Base-by-base conservation (phyloP, 2,113 vertebrate genomes). In the Carollia perspicillata region DNA sequence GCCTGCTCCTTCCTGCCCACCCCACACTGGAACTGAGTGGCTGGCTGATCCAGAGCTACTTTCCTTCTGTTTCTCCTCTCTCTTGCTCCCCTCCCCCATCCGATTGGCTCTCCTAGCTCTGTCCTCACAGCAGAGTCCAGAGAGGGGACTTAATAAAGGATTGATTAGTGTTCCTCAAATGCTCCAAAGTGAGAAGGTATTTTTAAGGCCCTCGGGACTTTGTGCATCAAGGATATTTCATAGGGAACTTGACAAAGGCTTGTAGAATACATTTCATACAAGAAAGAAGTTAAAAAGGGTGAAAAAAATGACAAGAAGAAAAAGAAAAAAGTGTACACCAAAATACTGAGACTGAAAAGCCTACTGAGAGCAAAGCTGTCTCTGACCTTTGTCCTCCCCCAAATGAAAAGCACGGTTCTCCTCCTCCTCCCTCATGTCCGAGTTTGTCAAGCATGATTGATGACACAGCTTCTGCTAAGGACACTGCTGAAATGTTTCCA, bases 251-350 rank as follows among this genome's bases (percentile, higher is more conserved):
- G 91, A 96, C 95, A 96, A 71, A 89, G 77, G 49, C 94, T 84
- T 93, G 81, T 89, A 93, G 90, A 95, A 94, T 94, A 92, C 55
- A 84, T 95, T 97, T 97, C 42, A 40, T 68, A 66, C 71, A 68
- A 94, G 66, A 81, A 83, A 94, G 12, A 86, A 94, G 68, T 87
- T 93, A 89, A 95, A 97, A 97, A 96, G 96, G 97, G 93, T 85
- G 44, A 42, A 81, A 71, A 77, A 33, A 66, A 42, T 86, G 83
- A 97, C 94, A 96, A 91, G 78, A 79, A 75, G 47, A 86, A 37
- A 94, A 86, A 93, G 77, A 33, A 80, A 69, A 87, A 93, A 55
- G 91, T 84, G 4, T 68, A 60, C 26, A 44, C 51, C 23, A 33
- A 90, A 97, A 95, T 86, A 79, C 18, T 75, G 35, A 84, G 47